Percentiles rank a stretch among this genome's conserved stretches.
phyloP scores from a whole-genome alignment of 2,113 vertebrate genomes.

The Eleginops maclovinus region DNA sequence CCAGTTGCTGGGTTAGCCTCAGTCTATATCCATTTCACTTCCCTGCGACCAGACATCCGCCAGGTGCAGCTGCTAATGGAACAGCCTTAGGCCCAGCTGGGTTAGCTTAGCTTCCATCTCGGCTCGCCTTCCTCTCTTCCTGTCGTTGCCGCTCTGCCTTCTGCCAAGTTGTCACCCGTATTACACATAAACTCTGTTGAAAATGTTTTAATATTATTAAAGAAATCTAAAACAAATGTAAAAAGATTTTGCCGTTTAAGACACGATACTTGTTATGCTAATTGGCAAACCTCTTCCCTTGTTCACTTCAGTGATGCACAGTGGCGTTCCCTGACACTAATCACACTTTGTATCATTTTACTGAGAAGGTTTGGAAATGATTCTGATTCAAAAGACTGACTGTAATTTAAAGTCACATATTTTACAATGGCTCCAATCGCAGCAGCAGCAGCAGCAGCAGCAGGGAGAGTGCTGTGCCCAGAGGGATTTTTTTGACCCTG shows the following conservation, averaged over 20 bases:
- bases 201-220: background rate
- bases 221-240: background rate
- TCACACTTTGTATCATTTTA: constrained; percentile 45
- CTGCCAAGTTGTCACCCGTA: background rate
- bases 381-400: constrained; percentile 17
- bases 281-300: constrained; percentile 20
- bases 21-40: too few relatives aligned
- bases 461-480: constrained; percentile 12
- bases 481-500: constrained; percentile 49
- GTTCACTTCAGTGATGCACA: background rate
- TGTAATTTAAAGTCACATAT: constrained; percentile 26
- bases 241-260: constrained; percentile 3
- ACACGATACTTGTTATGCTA: constrained; percentile 1
- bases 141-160: too few relatives aligned
- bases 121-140: too few relatives aligned
- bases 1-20: too few relatives aligned
- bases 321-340: constrained; percentile 34
- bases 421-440: constrained; percentile 41
- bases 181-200: background rate
- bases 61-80: too few relatives aligned
- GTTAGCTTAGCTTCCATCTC: too few relatives aligned
- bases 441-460: constrained; percentile 16
- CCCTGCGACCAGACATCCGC: too few relatives aligned
- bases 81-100: too few relatives aligned
- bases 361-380: constrained; percentile 42